Conservation (phyloP, 2,113 vertebrate genomes). For the Heterotilapia buettikoferi region DNA sequence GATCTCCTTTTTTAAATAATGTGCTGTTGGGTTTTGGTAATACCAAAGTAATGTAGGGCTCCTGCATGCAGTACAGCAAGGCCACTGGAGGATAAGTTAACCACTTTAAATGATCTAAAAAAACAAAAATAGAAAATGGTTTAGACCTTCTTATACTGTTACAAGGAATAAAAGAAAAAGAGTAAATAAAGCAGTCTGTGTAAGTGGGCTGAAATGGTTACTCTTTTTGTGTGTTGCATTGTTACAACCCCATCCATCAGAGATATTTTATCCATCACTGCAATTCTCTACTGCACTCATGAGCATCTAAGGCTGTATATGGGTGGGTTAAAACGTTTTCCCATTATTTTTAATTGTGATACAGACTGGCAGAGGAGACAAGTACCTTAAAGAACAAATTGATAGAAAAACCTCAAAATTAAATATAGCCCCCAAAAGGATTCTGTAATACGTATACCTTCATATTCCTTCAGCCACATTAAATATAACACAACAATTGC, state of each 20-base stretch:
- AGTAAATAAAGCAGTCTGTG: not conserved
- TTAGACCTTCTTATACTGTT: not conserved
- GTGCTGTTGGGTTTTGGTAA: not conserved
- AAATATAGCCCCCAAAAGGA: not conserved
- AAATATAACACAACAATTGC: not conserved
- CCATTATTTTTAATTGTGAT: not conserved
- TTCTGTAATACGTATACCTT: not conserved
- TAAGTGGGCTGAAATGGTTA: not conserved
- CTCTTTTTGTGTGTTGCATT: not conserved
- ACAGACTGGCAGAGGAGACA: not conserved
- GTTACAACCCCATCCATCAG: not conserved
- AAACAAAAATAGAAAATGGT: not conserved
- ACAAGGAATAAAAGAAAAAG: not conserved
- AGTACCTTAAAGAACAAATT: not conserved
- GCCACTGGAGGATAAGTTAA: not conserved
- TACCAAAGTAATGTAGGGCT: not conserved
- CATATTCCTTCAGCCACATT: not conserved
- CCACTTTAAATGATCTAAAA: not conserved
- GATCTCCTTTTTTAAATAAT: slow-evolving; percentile 8
- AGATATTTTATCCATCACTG: not conserved
- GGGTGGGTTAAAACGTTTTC: not conserved
- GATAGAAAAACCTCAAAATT: not conserved
- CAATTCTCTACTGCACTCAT: not conserved
- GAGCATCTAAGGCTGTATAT: not conserved
- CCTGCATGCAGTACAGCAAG: not conserved